Evolutionary conservation across 2,797 vertebrate genomes (phyloP), one percentile per base, ranked within the genome.

Genomic region (Sebastes iracundus): DNA sequence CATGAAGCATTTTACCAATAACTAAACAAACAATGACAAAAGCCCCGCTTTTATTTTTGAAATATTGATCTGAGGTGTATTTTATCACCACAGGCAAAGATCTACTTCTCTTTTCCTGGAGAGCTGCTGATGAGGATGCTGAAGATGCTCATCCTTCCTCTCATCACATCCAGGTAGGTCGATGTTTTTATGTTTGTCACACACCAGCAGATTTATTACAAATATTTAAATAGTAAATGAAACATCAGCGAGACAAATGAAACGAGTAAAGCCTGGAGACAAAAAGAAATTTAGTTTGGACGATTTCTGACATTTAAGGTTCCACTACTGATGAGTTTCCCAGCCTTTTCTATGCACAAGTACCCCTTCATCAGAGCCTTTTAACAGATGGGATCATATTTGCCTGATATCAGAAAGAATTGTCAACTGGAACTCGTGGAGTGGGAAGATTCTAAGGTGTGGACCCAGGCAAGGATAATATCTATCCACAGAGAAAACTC

Each of bases 121-220:
- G 97, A 98, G 82, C 95, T 98, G 30, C 95, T 98, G 85, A 97
- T 98, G 97, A 95, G 97, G 91, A 96, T 98, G 96, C 64, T 98
- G 71, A 98, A 97, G 94, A 98, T 98, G 97, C 94, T 98, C 59
- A 98, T 98, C 81, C 95, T 98, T 38, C 97, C 97, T 25, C 95
- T 98, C 81, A 97, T 98, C 90, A 98, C 97, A 0, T 98, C 97
- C 90, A 98, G 97, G 97, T 97, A 83, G 78, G 79, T 56, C 4
- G 5, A 49, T 1, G 9, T n/a, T 16, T 32, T 18, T 22, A 20
- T 7, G 18, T 12, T 49, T 1, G 25, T 46, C 74, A 20, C 55
- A 25, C 33, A 23, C 9, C 38, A 53, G 30, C 28, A 53, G 60
- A 49, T 4, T 12, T 14, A 16, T 27, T 46, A 5, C 42, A 55